Percentiles rank a stretch among this genome's conserved stretches.
These are phyloP conservation scores for Augochlorella aurata DNA, from an alignment of 2,888 invertebrate species.

Conservation along the genomic window DNA sequence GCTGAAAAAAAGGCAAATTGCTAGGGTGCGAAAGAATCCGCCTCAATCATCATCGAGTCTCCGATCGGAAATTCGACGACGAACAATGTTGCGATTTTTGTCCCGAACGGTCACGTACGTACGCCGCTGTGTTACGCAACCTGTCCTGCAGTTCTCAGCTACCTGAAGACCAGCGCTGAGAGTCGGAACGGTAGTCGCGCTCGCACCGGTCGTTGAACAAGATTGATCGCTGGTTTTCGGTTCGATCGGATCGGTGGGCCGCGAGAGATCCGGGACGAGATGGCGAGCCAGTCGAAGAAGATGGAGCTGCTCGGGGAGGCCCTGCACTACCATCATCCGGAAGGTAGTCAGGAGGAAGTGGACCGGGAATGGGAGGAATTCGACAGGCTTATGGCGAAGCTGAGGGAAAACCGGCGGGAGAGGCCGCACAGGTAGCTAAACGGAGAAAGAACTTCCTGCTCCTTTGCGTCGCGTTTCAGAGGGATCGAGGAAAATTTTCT, in stretches of 20 bases:
- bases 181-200: background rate
- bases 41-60: too few species aligned
- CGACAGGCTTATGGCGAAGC: constrained; percentile 83
- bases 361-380: constrained; percentile 86
- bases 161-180: background rate
- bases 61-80: too few species aligned
- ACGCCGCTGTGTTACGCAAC: constrained; percentile 33
- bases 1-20: too few species aligned
- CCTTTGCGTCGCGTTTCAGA: background rate
- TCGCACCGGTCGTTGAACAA: background rate
- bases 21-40: too few species aligned
- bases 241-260: too few species aligned
- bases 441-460: too few species aligned
- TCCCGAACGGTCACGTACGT: constrained; percentile 12
- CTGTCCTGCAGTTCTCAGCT: constrained; percentile 12
- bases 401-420: constrained; percentile 77
- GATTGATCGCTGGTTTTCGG: constrained; percentile 16
- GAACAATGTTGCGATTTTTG: background rate
- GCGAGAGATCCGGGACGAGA: constrained; percentile 36
- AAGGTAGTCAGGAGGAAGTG: constrained; percentile 83
- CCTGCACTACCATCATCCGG: constrained; percentile 78
- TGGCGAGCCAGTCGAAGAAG: constrained; percentile 74
- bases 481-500: background rate
- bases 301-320: constrained; percentile 75
- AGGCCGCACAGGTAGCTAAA: constrained; percentile 77